phyloP scores from a whole-genome alignment of 2,888 invertebrate species.

The Desoria tigrina region DNA sequence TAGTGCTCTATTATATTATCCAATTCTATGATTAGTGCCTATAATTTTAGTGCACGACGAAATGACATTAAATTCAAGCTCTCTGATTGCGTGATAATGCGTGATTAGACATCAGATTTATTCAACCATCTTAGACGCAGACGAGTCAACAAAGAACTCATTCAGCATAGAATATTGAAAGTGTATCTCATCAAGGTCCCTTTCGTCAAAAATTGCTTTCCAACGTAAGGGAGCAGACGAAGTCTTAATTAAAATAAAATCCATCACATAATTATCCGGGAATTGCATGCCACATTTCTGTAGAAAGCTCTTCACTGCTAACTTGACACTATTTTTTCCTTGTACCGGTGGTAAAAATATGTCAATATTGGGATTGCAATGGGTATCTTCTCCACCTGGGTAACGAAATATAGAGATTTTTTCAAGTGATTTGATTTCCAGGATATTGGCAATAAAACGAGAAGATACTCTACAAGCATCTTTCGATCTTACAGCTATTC shows the following conservation, averaged over 20 bases:
- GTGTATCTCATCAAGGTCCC: neutral
- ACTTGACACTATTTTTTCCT: neutral
- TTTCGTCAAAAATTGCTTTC: neutral
- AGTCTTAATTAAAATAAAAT: neutral
- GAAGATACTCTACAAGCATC: neutral
- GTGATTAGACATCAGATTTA: too few species aligned
- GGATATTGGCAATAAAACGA: neutral
- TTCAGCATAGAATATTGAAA: neutral
- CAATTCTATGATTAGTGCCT: too few species aligned
- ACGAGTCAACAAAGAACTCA: neutral
- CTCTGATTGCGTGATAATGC: too few species aligned
- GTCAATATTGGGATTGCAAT: slow-evolving; percentile 7
- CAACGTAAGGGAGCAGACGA: neutral
- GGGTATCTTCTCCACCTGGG: slow-evolving; percentile 3
- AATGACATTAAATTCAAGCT: too few species aligned
- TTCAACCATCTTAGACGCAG: neutral
- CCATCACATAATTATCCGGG: neutral
- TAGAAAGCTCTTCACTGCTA: neutral
- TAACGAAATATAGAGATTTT: neutral
- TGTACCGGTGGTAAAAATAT: too few species aligned
- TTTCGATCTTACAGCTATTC: slow-evolving; percentile 7
- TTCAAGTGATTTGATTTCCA: neutral
- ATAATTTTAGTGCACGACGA: too few species aligned
- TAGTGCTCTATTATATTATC: too few species aligned
- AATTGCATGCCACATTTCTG: neutral